Base-by-base conservation (phyloP, 2,888 invertebrate species). In the Pachycephus smyrnensis region DNA sequence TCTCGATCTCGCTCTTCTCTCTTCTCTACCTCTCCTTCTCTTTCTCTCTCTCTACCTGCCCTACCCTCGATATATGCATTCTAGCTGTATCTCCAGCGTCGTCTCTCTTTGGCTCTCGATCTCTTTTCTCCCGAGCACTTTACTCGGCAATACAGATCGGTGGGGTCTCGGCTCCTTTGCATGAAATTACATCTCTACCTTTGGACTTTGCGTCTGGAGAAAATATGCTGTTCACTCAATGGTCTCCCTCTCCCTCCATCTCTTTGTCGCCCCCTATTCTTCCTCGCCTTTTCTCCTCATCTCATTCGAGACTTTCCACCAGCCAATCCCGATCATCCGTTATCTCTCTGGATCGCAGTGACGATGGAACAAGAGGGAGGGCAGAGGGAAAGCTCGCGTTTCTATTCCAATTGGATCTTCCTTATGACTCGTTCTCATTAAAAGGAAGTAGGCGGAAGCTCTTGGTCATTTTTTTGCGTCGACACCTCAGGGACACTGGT, bases 161-260 rank as follows among this genome's bases (percentile, higher is more conserved):
- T 77, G 77, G 76, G 77, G 78, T 77, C 73, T 71, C 35, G 40
- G 35, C 84, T 87, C 79, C 82, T 86, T 86, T 86, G 86, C 86
- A 86, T 85, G 82, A 85, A 87, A 86, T 87, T 86, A 87, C 85
- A 84, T 84, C 85, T 86, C 83, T 83, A 85, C 85, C 83, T 84
- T 78, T 81, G 81, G 79, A 80, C 79, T 80, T 84, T 82, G 81
- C 81, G 79, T 82, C 76, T 80, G 76, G 79, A 80, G 82, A 84
- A 82, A 84, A 85, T 85, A 82, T 33, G 71, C 71, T 33, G 71
- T 33, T 71, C 71, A 1, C 33, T 71, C 71, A 23, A 71, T 4
- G 33, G 30, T 71, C 71, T 33, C 2, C 33, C 71, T 31, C 71
- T 31, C 12, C 33, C 32, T 33, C 33, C 12, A 6, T 71, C 31